These are phyloP conservation scores for Pinna nobilis DNA, from an alignment of 1,140 invertebrate species.

Conservation along the genomic window DNA sequence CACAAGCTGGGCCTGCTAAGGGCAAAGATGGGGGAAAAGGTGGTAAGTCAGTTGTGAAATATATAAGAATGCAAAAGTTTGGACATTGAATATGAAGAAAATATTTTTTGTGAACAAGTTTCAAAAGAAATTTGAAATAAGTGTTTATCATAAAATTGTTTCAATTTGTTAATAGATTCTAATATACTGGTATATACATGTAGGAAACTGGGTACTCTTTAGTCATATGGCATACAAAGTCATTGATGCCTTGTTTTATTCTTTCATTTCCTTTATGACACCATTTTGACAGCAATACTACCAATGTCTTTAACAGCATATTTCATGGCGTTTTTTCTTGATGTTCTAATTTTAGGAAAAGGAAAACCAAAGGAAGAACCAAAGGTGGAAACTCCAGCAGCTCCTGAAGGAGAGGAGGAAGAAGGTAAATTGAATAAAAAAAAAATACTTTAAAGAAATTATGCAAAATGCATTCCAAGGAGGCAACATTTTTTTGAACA, in stretches of 20 bases:
- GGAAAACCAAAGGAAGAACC: constrained; percentile 41
- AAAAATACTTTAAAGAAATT: neutral
- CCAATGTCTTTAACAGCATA: neutral
- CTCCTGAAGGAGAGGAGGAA: constrained; percentile 34
- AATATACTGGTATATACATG: neutral
- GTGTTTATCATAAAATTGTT: neutral
- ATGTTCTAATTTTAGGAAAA: constrained; percentile 1
- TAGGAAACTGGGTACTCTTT: neutral
- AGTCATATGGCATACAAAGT: neutral
- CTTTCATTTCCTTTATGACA: neutral
- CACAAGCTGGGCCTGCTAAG: neutral
- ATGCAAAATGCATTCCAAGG: neutral
- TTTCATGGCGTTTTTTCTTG: too few relatives aligned
- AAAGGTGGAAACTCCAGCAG: constrained; percentile 45
- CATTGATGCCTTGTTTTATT: neutral
- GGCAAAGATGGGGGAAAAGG: neutral
- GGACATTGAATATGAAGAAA: too few relatives aligned
- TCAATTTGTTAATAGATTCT: neutral
- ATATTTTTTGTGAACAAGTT: neutral
- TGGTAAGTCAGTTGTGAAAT: neutral
- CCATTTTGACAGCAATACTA: neutral
- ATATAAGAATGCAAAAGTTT: too few relatives aligned
- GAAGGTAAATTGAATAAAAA: constrained; percentile 22
- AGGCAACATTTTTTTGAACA: neutral
- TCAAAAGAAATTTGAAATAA: neutral